Base-by-base conservation (phyloP, 1,140 invertebrate species). In the Drosophila elegans region DNA sequence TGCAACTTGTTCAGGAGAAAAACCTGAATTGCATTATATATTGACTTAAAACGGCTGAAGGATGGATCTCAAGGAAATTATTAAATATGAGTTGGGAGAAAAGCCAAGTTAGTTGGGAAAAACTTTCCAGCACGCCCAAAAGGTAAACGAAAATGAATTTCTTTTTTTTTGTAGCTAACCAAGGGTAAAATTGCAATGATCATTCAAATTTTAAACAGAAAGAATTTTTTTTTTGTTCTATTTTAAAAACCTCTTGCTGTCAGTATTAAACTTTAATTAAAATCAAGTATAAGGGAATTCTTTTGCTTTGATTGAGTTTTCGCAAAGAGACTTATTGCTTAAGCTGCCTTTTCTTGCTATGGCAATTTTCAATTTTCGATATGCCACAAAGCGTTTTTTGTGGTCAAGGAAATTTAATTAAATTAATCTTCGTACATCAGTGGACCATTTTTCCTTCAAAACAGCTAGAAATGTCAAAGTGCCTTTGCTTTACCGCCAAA, bases 351-450 rank as follows among this genome's bases (percentile, higher is more conserved):
- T n/a, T 64, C 16, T 48, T 69, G 25, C 1, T 11, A 29, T 27
- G n/a, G 10, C 16, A 55, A 41, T 34, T 39, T 39, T 54, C 69
- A 16, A 21, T 48, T 48, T 48, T 41, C 51, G 34, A 36, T 64
- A 27, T 36, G 34, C 27, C 13, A 9, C 11, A 36, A 36, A 54
- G 7, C 34, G 55, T 51, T 39, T 27, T 41, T 54, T 42, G 59
- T 53, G 53, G 61, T 57, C 53, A 34, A 32, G 61, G n/a, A 53
- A 75, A 66, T 56, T 56, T 51, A 75, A 75, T 75, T 52, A 52
- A 75, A 75, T 75, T 66, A 59, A 41, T 36, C 41, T 63, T 39
- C 49, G 54, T 42, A 74, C 61, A 51, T 46, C 39, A 46, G 10
- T 25, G 44, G 21, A 48, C 4, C 29, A 21, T 52, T 42, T 73